Evolutionary conservation across 2,797 vertebrate species (phyloP).

Genomic region (Carduelis carduelis): DNA sequence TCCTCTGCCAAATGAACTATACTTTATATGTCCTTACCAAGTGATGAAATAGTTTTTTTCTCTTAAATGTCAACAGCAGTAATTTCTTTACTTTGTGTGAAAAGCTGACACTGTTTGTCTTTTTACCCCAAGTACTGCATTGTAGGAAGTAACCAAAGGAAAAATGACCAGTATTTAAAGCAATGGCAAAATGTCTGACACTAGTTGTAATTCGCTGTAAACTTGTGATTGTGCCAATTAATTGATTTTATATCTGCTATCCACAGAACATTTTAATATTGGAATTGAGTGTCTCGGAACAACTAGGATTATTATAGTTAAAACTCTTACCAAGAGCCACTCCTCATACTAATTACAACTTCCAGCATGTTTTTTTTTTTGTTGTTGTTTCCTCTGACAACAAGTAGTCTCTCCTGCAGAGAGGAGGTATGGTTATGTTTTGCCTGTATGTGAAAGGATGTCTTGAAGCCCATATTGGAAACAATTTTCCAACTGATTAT

Average conservation of each 20-base stretch:
- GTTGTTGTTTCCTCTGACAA: conserved; percentile 11
- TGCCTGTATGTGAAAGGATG: conserved; percentile 60
- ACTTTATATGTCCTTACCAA: conserved; percentile 13
- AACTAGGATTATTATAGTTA: conserved; percentile 26
- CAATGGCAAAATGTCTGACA: not conserved
- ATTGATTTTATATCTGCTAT: conserved; percentile 38
- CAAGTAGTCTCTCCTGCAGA: conserved; percentile 37
- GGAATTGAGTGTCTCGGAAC: conserved; percentile 36
- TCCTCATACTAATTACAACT: conserved; percentile 19
- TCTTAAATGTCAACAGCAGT: conserved; percentile 15
- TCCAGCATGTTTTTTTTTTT: conserved; percentile 4
- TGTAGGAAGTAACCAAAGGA: conserved; percentile 68
- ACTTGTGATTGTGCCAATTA: conserved; percentile 66
- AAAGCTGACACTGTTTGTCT: conserved; percentile 21
- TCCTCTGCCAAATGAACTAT: conserved; percentile 59
- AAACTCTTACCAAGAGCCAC: conserved; percentile 22
- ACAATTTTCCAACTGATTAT: conserved; percentile 71
- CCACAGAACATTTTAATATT: conserved; percentile 8
- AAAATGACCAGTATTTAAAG: conserved; percentile 59
- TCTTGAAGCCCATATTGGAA: conserved; percentile 71
- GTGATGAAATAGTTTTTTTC: conserved; percentile 8
- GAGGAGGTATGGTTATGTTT: conserved; percentile 54
- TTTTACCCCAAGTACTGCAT: conserved; percentile 13
- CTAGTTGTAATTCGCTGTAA: conserved; percentile 45
- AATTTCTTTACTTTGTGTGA: conserved; percentile 16